Base-by-base conservation (phyloP, 2,113 vertebrate species). In the Mastomys natalensis region DNA sequence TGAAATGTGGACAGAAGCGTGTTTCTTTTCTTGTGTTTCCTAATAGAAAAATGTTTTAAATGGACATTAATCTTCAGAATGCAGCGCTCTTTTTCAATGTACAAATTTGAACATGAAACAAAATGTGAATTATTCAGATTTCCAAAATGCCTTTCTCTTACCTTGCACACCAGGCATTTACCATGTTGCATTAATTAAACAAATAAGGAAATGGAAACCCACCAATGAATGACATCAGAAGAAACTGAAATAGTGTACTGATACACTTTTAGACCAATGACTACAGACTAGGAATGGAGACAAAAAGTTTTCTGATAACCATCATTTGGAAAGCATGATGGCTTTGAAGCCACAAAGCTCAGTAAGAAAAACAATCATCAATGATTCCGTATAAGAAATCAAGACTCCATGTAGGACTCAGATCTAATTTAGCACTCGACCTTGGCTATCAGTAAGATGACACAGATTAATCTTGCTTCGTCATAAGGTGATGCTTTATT, bases 221-320 rank as follows among this genome's bases (percentile, higher is more conserved):
- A 76, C 15, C 53, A 73, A 29, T 13, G n/a, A 19, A 96, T n/a
- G 37, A 90, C 91, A 72, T 37, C 87, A 95, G 8, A 70, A 87
- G 17, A 97, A 94, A 95, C 64, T 37, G 45, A 96, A 89, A 94
- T 74, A 22, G 2, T 68, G 2, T 60, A 78, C 9, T 74, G 66
- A 62, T 0, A 4, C n/a, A 43, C 43, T 94, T 90, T 45, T 84
- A 68, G 81, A 91, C 89, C 66, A 95, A 68, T 87, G 93, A 76
- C 43, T 51, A 93, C 3, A 48, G 48, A 95, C 4, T 48, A 91
- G 19, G 48, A 37, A 74, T 24, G 78, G 73, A 68, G 11, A 31
- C 68, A 93, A 97, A 90, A 5, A 93, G 22, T 95, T 31, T 40
- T 95, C 19, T 22, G n/a, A 17, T 76, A 80, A 58, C 82, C 22